phyloP scores from a whole-genome alignment of 1,140 invertebrate species.

The Camponotus floridanus region DNA sequence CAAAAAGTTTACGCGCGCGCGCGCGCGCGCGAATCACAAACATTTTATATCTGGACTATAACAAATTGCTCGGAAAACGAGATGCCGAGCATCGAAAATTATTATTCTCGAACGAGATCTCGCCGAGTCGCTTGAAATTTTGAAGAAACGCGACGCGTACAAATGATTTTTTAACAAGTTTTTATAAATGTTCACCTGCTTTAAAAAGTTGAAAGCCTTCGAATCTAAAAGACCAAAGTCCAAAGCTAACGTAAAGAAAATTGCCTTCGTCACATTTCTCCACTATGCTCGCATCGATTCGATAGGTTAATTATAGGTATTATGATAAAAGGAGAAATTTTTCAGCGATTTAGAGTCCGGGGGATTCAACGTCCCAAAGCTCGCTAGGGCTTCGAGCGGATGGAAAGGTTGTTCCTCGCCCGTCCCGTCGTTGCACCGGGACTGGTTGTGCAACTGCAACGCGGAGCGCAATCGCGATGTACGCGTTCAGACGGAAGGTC shows the following conservation, averaged over 20 bases:
- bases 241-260: too few relatives aligned
- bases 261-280: too few relatives aligned
- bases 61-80: too few relatives aligned
- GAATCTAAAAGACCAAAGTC: too few relatives aligned
- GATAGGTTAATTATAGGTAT: background rate
- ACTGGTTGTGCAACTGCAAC: slow-evolving; percentile 54
- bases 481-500: slow-evolving; percentile 36
- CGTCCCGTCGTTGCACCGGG: slow-evolving; percentile 14
- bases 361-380: background rate
- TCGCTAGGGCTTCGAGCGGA: slow-evolving; percentile 9
- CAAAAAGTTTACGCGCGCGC: slow-evolving; percentile 41
- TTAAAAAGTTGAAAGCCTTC: too few relatives aligned
- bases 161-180: too few relatives aligned
- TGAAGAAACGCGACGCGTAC: too few relatives aligned
- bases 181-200: too few relatives aligned
- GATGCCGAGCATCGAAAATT: too few relatives aligned
- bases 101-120: too few relatives aligned
- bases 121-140: too few relatives aligned
- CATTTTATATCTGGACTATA: background rate
- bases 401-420: slow-evolving; percentile 42
- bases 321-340: background rate
- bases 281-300: too few relatives aligned
- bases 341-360: background rate
- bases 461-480: background rate
- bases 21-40: slow-evolving; percentile 1